These are phyloP conservation scores for Drosophila chauvacae DNA, from an alignment of 1,140 invertebrate genomes.

Conservation along the genomic window DNA sequence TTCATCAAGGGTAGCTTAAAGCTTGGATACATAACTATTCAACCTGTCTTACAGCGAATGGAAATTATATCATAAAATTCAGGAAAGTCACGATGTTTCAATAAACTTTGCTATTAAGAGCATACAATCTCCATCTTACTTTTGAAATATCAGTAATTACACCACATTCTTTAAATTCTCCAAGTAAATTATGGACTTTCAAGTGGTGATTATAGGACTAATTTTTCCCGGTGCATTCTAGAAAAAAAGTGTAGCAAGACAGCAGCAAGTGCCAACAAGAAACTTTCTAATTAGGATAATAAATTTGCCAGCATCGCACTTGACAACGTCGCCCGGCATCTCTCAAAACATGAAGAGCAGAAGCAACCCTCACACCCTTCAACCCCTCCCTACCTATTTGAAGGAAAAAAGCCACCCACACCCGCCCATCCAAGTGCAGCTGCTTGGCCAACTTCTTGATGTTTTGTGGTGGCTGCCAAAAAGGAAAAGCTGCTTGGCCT, in stretches of 20 bases:
- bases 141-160: background rate
- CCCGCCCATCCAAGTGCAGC: conserved; percentile 27
- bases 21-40: no score
- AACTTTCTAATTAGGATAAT: conserved; percentile 84
- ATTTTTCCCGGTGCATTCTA: background rate
- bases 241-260: conserved; percentile 29
- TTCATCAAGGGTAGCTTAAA: no score
- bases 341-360: conserved; percentile 64
- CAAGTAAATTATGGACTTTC: background rate
- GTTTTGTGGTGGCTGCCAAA: conserved; percentile 73
- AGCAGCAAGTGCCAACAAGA: conserved; percentile 73
- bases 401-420: background rate
- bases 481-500: conserved; percentile 51
- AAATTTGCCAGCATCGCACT: conserved; percentile 78
- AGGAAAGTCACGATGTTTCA: no score
- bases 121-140: background rate
- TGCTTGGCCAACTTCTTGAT: conserved; percentile 66
- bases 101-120: background rate
- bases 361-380: conserved; percentile 22
- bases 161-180: background rate
- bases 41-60: background rate
- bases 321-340: conserved; percentile 69
- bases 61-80: background rate
- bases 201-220: background rate
- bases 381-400: background rate